These are phyloP conservation scores for Centrocercus urophasianus DNA, from an alignment of 2,113 vertebrate species.

Conservation along the genomic window DNA sequence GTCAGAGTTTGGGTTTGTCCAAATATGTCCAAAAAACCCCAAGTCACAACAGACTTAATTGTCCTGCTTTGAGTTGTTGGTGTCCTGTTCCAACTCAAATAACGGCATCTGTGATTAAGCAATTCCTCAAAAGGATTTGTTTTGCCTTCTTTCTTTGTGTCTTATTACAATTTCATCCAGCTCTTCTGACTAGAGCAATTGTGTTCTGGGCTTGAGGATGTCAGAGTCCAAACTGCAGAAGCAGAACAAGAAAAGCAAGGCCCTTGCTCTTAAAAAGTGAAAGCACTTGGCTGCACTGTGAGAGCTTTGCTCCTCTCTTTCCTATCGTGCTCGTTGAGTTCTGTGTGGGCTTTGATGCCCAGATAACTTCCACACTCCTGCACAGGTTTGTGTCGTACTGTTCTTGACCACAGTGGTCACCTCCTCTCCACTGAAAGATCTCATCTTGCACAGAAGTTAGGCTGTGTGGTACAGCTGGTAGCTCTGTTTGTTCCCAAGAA, in stretches of 20 bases:
- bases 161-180: constrained; percentile 2
- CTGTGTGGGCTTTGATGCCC: not conserved
- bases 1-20: not conserved
- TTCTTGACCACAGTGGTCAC: not conserved
- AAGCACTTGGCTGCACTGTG: not conserved
- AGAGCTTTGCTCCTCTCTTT: fast-evolving
- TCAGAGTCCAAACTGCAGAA: constrained; percentile 1
- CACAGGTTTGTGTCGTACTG: fast-evolving
- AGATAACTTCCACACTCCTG: not conserved
- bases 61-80: constrained; percentile 1
- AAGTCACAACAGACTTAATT: not conserved
- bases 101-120: constrained; percentile 1
- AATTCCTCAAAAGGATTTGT: constrained; percentile 41
- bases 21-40: not conserved
- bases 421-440: not conserved
- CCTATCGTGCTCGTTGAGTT: not conserved
- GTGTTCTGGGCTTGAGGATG: not conserved
- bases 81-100: not conserved
- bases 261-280: not conserved
- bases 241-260: not conserved
- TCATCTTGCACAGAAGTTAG: not conserved
- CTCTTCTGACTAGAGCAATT: not conserved
- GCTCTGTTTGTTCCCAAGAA: not conserved
- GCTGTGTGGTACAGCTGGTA: not conserved
- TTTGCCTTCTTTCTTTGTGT: not conserved